Percentiles rank a stretch among this genome's conserved stretches.
These are phyloP conservation scores for Netelia inedita DNA, from an alignment of 2,888 invertebrate genomes.

Conservation along the genomic window DNA sequence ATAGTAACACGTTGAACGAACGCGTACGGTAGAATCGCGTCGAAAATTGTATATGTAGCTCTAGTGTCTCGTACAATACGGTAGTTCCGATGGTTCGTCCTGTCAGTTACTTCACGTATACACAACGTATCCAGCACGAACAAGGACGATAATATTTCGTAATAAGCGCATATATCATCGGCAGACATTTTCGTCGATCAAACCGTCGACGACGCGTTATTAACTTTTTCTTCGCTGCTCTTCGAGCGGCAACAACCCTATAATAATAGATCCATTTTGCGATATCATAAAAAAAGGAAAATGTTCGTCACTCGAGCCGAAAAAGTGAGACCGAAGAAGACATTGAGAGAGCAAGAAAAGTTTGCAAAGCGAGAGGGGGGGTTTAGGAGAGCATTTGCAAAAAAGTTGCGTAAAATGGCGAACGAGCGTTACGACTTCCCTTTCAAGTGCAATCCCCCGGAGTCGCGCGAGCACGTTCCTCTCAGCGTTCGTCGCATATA, in stretches of 20 bases:
- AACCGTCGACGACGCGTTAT: conserved; percentile 5
- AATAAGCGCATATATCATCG: conserved; percentile 45
- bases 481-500: background rate
- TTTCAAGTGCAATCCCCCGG: conserved; percentile 49
- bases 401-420: conserved; percentile 41
- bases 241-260: background rate
- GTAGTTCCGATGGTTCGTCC: conserved; percentile 68
- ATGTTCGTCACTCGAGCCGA: background rate
- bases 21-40: conserved; percentile 8
- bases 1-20: background rate
- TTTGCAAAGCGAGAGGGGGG: conserved; percentile 22
- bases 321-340: conserved; percentile 17
- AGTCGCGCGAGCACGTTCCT: conserved; percentile 46
- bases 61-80: conserved; percentile 20
- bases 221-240: background rate
- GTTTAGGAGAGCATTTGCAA: background rate
- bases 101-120: conserved; percentile 21
- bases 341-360: conserved; percentile 17
- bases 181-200: conserved; percentile 13
- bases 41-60: conserved; percentile 21
- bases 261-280: background rate
- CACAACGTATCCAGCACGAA: background rate
- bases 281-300: background rate
- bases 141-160: conserved; percentile 37
- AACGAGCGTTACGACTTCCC: conserved; percentile 54